Evolutionary conservation across 2,113 vertebrate genomes (phyloP), one percentile per base, ranked within the genome.

Genomic region (Barnardius zonarius): DNA sequence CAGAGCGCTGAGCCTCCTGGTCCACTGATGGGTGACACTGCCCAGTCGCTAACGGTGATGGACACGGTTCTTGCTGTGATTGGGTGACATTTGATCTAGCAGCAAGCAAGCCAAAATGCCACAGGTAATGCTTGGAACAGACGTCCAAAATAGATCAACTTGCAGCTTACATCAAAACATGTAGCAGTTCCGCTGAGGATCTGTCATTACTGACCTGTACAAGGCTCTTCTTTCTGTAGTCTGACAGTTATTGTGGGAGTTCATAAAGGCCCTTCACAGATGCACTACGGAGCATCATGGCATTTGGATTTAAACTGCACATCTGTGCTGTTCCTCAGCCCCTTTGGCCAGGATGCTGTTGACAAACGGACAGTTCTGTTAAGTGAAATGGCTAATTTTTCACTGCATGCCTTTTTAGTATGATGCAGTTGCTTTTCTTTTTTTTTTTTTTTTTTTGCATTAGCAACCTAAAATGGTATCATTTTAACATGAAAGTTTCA

Each of bases 41-140:
- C 75, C 75, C 2, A 1, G 64, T 90, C 83, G 74, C 93, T 95
- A 63, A 41, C 84, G 0, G 1, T 95, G 97, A 96, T 88, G 83
- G 95, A 96, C 82, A 73, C 2, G 6, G 17, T 91, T 88, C 72
- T 86, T 82, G 28, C 41, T 88, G 57, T 78, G 86, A 86, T 95
- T 90, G 91, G 81, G 44, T 96, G 95, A 94, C 91, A 89, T 93
- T 76, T 81, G 95, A 86, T 92, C 95, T 79, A 82, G 81, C 14
- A 27, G 77, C 7, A 1, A 79, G 84, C 72, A 66, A 94, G 79
- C 80, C 82, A 87, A 93, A 96, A 95, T 95, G 95, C 95, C 95
- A 93, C 94, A 96, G 94, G 96, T 97, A 93, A 95, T 0, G n/a
- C 75, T 94, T 0, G 0, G 43, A 94, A 97, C 62, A 88, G 73